Base-by-base conservation (phyloP, 2,113 vertebrate species). In the Calyptommatus sinebrachiatus region DNA sequence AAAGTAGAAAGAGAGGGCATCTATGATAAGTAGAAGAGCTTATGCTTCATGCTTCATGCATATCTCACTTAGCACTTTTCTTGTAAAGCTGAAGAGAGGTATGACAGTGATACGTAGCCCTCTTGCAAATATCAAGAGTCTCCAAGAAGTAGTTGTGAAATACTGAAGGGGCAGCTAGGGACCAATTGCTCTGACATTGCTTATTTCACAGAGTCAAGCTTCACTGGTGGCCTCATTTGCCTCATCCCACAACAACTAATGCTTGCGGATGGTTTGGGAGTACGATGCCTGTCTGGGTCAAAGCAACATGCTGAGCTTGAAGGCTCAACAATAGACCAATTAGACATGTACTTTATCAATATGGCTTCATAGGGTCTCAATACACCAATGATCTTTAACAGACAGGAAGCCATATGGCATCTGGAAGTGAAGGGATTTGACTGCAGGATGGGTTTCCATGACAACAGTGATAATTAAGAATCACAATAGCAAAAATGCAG, bases 351-450 rank as follows among this genome's bases (percentile, higher is more conserved):
- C 73, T 69, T 70, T 20, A 69, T 46, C 16, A 83, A 14, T 4
- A 16, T n/a, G 5, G 66, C 77, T 80, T 79, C 66, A 14, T 21
- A 83, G 1, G 5, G 46, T 69, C 83, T 85, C 75, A 88, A 79
- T 74, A 88, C 79, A 50, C 18, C 41, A 60, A 77, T 57, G 65
- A 75, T 50, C 29, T 68, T 85, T 82, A 86, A 60, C 21, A 85
- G 22, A 29, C 35, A 67, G 71, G 63, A 18, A 77, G 20, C 2
- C 73, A 80, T 12, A 77, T 11, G 53, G 70, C 21, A 48, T 28
- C 18, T 75, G 83, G 2, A 70, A 87, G 87, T 73, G 6, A 81
- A 0, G 0, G 67, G n/a, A 70, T 1, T 65, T 79, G 81, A 78
- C 62, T 71, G 73, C 73, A 9, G 24, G 26, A 78, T 3, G 31